phyloP scores from a whole-genome alignment of 2,888 invertebrate genomes.

The Tanytarsus gracilentus region DNA sequence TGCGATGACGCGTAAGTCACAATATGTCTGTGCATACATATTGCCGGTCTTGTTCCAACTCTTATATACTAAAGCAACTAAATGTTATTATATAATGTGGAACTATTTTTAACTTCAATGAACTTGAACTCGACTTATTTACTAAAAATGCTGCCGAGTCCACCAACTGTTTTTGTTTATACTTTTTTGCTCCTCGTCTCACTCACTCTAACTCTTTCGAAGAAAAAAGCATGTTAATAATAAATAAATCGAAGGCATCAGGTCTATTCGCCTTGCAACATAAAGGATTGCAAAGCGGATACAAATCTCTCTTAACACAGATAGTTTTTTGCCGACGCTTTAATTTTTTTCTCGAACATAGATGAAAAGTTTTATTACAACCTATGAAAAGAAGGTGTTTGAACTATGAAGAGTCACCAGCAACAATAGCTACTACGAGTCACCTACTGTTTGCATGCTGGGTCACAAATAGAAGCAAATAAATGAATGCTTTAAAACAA shows the following conservation, averaged over 20 bases:
- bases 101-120: conserved; percentile 28
- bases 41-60: conserved; percentile 1
- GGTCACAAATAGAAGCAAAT: background rate
- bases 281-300: no score
- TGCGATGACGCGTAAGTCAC: background rate
- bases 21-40: background rate
- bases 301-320: no score
- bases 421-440: background rate
- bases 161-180: conserved; percentile 28
- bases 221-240: conserved; percentile 3
- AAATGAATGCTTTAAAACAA: background rate
- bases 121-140: conserved; percentile 25
- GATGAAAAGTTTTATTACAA: no score
- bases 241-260: conserved; percentile 5
- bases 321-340: no score
- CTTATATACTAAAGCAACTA: conserved; percentile 16
- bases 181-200: conserved; percentile 7
- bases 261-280: conserved; percentile 1
- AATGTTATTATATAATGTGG: conserved; percentile 5
- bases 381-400: no score
- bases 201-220: no score
- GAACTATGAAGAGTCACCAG: background rate
- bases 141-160: background rate
- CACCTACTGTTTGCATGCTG: conserved; percentile 12
- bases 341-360: no score